A percentile compares a stretch with the other conserved stretches of the same genome.
phyloP scores from a whole-genome alignment of 1,140 invertebrate species.

The Listronotus oregonensis region DNA sequence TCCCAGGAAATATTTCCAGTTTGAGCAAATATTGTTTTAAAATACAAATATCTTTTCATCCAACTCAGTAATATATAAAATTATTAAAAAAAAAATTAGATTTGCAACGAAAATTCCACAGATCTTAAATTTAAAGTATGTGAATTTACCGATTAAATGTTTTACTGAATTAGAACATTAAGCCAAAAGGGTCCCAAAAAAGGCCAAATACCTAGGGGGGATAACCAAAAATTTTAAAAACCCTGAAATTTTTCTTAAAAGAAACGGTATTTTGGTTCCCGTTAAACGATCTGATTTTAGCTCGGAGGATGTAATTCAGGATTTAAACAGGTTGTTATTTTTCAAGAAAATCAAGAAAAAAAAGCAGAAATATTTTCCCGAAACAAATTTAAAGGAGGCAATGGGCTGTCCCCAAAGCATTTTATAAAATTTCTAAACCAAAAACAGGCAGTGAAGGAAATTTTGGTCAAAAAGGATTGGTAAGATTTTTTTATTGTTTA shows the following conservation, averaged over 20 bases:
- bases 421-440: conserved; percentile 87
- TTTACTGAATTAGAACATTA: conserved; percentile 86
- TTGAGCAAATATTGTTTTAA: conserved; percentile 87
- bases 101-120: conserved; percentile 77
- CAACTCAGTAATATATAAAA: conserved; percentile 75
- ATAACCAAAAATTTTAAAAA: conserved; percentile 54
- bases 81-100: conserved; percentile 62
- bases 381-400: conserved; percentile 72
- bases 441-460: conserved; percentile 75
- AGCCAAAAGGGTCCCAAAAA: conserved; percentile 90
- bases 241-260: conserved; percentile 75
- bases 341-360: conserved; percentile 77
- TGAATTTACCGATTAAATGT: conserved; percentile 84
- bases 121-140: conserved; percentile 77
- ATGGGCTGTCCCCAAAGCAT: conserved; percentile 75
- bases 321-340: conserved; percentile 78
- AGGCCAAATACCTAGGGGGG: conserved; percentile 65
- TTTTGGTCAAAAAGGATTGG: conserved; percentile 73
- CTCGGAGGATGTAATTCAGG: conserved; percentile 76
- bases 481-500: too few species aligned
- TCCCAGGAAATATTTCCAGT: conserved; percentile 92
- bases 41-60: conserved; percentile 72
- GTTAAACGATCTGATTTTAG: conserved; percentile 80
- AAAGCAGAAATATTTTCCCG: conserved; percentile 72
- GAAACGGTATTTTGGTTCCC: conserved; percentile 78